Evolutionary conservation across 2,113 vertebrate genomes (phyloP), one percentile per base, ranked within the genome.

Genomic region (Pyxicephalus adspersus): DNA sequence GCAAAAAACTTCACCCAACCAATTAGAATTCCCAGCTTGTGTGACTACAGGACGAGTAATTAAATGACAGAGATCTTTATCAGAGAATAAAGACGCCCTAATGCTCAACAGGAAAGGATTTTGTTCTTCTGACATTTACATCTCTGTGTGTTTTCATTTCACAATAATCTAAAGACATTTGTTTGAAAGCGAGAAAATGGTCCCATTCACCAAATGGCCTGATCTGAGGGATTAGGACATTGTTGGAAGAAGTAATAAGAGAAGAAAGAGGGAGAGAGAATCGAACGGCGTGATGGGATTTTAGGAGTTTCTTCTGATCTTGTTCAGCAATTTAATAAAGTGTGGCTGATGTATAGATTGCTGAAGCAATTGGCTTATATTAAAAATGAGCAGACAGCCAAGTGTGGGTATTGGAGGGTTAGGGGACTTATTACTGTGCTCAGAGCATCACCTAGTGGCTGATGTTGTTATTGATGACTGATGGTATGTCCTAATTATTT

Each of bases 321-420:
- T 28, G 77, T 70, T 79, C 68, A 79, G 54, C 26, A 25, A 58
- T 78, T 66, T 67, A 57, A 78, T 68, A 78, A 18, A 67, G 19
- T 34, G 45, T 9, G 20, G 9, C 22, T 58, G 54, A 74, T 74
- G 58, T 60, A 20, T 16, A 38, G 54, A 28, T 23, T 18, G 71
- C n/a, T 34, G 17, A 58, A 23, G 71, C 28, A 4, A 16, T n/a
- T 13, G 5, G 6, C 20, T n/a, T 19, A 11, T 55, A 57, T 29
- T 31, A 55, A 28, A 55, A 57, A 72, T 54, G 4, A 20, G 52
- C 8, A 28, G 31, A 28, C 28, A 15, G 28, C 55, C 34, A 57
- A 73, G 26, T 22, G 17, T 13, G 7, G 19, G 15, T 2, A 18
- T 9, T 8, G 60, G 11, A 28, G 38, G 38, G 50, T 52, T 23